Percentiles rank a stretch among this genome's conserved stretches.
These are phyloP conservation scores for Rhincodon typus DNA, from an alignment of 2,797 vertebrate species.

Conservation along the genomic window DNA sequence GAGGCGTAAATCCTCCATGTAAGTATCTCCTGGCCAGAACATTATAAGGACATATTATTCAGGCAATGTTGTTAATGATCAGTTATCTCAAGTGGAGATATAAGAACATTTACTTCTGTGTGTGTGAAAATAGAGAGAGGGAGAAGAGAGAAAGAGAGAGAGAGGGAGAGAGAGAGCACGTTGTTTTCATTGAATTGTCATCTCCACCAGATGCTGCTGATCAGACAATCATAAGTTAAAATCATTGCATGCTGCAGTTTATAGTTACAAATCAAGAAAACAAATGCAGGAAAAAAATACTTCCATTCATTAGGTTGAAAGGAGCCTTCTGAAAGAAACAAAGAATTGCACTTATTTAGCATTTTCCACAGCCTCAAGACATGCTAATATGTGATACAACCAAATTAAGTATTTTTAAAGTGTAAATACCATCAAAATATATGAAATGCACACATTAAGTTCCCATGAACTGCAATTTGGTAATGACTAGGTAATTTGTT, in stretches of 20 bases:
- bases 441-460: neutral
- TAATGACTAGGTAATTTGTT: neutral
- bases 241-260: neutral
- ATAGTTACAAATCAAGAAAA: neutral
- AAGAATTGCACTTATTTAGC: neutral
- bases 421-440: neutral
- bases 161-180: neutral
- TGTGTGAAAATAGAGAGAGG: neutral
- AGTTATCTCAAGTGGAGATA: neutral
- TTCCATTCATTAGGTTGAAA: neutral
- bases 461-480: neutral
- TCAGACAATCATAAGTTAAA: neutral
- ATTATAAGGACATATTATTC: neutral
- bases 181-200: neutral
- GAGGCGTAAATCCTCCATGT: neutral
- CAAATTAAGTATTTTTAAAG: neutral
- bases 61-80: neutral
- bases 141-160: neutral
- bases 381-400: neutral
- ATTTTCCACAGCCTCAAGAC: neutral
- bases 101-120: neutral
- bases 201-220: neutral
- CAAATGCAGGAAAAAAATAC: neutral
- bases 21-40: neutral
- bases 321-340: neutral